Evolutionary conservation across 2,797 vertebrate genomes (phyloP).

Genomic region (Anguilla pacifica): DNA sequence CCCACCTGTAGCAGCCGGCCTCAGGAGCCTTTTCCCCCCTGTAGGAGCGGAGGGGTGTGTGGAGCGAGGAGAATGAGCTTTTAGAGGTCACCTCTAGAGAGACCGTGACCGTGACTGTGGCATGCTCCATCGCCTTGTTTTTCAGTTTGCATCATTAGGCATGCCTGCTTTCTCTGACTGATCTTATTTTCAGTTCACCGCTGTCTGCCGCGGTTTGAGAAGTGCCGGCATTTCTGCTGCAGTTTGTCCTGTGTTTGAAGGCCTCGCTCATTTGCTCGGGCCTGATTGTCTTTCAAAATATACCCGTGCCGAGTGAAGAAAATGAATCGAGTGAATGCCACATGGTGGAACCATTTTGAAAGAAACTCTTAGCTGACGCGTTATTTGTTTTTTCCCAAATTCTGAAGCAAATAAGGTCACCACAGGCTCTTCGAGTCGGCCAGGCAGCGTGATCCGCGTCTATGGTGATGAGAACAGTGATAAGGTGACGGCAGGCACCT

Average conservation of each 20-base stretch:
- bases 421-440: conserved; percentile 74
- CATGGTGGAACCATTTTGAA: neutral
- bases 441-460: conserved; percentile 85
- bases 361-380: neutral
- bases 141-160: conserved; percentile 54
- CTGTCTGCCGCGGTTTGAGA: conserved; percentile 49
- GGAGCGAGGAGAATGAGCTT: conserved; percentile 7
- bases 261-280: conserved; percentile 9
- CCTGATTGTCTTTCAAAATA: conserved; percentile 32
- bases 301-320: conserved; percentile 32
- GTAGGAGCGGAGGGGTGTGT: neutral
- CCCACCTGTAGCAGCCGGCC: neutral
- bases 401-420: conserved; percentile 77
- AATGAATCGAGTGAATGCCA: neutral
- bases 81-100: neutral
- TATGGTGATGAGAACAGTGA: conserved; percentile 93
- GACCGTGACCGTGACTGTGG: conserved; percentile 23
- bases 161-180: conserved; percentile 74
- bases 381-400: conserved; percentile 36
- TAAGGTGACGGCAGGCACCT: conserved; percentile 90
- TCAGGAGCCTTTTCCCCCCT: neutral
- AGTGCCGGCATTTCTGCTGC: conserved; percentile 24
- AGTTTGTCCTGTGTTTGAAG: conserved; percentile 9
- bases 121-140: conserved; percentile 71
- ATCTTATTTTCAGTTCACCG: conserved; percentile 53